Evolutionary conservation across 1,140 invertebrate species (phyloP).

Genomic region (Argopecten irradians): DNA sequence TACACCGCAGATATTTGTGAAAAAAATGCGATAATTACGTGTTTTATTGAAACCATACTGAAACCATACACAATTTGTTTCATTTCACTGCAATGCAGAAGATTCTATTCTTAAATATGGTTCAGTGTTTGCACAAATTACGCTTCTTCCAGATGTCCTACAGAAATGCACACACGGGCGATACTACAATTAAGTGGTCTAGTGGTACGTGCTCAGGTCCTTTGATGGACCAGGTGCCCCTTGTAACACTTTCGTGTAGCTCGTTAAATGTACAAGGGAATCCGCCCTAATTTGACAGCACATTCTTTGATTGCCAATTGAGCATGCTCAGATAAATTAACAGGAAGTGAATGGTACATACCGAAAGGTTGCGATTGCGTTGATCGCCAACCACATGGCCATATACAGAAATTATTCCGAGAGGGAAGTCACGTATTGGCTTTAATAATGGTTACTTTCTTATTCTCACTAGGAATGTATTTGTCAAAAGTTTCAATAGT

Average conservation of each 20-base stretch:
- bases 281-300: constrained; percentile 1
- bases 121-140: background rate
- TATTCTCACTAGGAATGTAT: too few species aligned
- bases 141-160: background rate
- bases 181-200: background rate
- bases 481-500: background rate
- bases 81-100: background rate
- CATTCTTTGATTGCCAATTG: constrained; percentile 18
- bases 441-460: background rate
- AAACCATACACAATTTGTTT: background rate
- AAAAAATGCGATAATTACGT: background rate
- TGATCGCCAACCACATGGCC: constrained; percentile 12
- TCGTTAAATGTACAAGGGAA: background rate
- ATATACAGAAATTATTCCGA: background rate
- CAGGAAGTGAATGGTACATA: background rate
- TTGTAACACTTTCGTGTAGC: constrained; percentile 15
- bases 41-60: background rate
- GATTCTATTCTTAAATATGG: background rate
- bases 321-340: background rate
- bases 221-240: background rate
- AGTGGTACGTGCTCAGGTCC: background rate
- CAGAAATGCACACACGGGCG: background rate
- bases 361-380: background rate
- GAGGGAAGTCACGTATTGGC: background rate
- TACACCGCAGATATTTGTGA: background rate